phyloP scores from a whole-genome alignment of 1,140 invertebrate species.

The Choristoneura fumiferana region DNA sequence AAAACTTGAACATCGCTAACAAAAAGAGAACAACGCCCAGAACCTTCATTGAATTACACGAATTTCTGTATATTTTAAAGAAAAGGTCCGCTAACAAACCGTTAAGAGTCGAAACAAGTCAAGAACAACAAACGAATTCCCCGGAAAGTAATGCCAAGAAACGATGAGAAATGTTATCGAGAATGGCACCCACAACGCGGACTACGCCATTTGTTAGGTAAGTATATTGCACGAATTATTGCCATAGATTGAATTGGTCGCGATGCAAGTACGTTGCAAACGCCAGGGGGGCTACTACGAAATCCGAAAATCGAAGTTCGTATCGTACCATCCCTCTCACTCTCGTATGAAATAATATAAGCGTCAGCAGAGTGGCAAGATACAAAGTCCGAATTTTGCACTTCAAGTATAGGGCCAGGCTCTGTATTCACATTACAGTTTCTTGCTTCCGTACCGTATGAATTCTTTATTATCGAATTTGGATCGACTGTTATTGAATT shows the following conservation, averaged over 20 bases:
- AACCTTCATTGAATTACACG: constrained; percentile 11
- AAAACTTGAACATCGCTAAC: not conserved
- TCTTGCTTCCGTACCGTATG: too few species aligned
- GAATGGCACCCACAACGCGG: constrained; percentile 3
- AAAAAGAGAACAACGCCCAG: not conserved
- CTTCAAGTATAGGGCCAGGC: too few species aligned
- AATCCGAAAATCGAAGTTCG: too few species aligned
- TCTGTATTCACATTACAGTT: too few species aligned
- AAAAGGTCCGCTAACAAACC: constrained; percentile 10
- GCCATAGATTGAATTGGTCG: not conserved
- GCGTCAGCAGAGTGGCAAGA: too few species aligned
- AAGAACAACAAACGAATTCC: constrained; percentile 6
- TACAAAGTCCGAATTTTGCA: too few species aligned
- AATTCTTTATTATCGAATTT: too few species aligned
- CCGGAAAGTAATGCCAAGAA: not conserved
- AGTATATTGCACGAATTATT: constrained; percentile 10
- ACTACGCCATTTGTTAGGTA: constrained; percentile 4
- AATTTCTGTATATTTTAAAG: constrained; percentile 3
- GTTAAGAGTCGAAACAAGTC: not conserved
- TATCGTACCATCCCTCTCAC: too few species aligned
- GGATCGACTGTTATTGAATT: too few species aligned
- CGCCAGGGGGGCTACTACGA: too few species aligned
- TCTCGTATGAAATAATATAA: too few species aligned
- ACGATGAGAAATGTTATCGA: constrained; percentile 15
- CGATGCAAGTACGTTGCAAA: not conserved